These are phyloP conservation scores for Clarias macrocephalus DNA, from an alignment of 2,113 vertebrate species.

Conservation along the genomic window DNA sequence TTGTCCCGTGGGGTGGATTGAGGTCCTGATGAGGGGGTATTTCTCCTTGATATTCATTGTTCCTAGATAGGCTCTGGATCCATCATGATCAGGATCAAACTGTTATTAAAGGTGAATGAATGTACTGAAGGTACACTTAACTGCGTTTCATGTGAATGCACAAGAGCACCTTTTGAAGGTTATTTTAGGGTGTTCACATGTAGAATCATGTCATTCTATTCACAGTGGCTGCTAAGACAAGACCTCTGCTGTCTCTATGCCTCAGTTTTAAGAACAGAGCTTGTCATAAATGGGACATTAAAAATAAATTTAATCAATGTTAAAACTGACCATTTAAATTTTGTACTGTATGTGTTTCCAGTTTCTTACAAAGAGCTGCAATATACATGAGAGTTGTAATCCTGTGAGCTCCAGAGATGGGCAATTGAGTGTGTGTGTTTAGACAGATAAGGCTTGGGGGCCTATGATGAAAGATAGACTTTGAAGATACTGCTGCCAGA, in stretches of 20 bases:
- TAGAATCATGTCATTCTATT: slow-evolving; percentile 26
- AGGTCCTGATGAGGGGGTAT: neutral
- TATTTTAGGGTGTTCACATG: slow-evolving; percentile 7
- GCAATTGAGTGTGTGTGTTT: slow-evolving; percentile 24
- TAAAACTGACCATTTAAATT: slow-evolving; percentile 7
- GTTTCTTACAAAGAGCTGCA: neutral
- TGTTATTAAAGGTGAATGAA: neutral
- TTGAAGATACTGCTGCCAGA: neutral
- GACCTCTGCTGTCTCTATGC: slow-evolving; percentile 13
- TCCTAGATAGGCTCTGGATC: neutral
- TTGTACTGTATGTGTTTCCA: slow-evolving; percentile 5
- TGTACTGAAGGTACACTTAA: neutral
- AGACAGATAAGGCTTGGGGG: slow-evolving; percentile 36
- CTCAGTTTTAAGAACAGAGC: neutral
- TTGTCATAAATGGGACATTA: neutral
- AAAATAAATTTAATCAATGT: slow-evolving; percentile 27
- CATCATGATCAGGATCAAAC: neutral
- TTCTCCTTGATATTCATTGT: neutral
- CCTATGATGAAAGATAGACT: slow-evolving; percentile 17
- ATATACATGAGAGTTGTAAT: slow-evolving; percentile 3
- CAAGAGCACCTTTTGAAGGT: neutral
- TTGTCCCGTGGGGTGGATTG: neutral
- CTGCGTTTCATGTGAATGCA: neutral
- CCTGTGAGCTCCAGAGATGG: slow-evolving; percentile 14
- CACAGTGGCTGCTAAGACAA: neutral